These are phyloP conservation scores for Athetis lepigone DNA, from an alignment of 2,888 invertebrate species.

Conservation along the genomic window DNA sequence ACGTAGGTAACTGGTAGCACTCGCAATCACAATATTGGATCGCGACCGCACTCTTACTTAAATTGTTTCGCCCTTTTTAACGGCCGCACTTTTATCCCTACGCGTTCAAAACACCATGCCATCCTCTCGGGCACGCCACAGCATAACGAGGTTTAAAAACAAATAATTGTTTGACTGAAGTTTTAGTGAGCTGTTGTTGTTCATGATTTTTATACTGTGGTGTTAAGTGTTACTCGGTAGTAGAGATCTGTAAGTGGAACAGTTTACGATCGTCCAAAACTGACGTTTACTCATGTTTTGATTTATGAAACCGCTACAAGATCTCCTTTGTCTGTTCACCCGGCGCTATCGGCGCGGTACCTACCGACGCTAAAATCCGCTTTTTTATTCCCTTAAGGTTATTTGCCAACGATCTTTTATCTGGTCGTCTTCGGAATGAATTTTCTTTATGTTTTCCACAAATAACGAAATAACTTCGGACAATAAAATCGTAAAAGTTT, in stretches of 20 bases:
- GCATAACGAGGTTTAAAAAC: constrained; percentile 26
- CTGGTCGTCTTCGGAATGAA: constrained; percentile 68
- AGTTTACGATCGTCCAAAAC: constrained; percentile 80
- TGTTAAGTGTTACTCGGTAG: constrained; percentile 44
- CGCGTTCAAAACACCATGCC: constrained; percentile 57
- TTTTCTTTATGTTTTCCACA: constrained; percentile 73
- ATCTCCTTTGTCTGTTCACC: constrained; percentile 75
- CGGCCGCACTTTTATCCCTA: constrained; percentile 66
- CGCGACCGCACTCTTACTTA: constrained; percentile 71
- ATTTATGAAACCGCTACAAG: constrained; percentile 75
- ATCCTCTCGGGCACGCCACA: constrained; percentile 49
- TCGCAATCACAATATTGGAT: constrained; percentile 76
- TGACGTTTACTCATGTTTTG: constrained; percentile 82
- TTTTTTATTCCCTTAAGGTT: constrained; percentile 70
- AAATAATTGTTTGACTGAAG: constrained; percentile 11
- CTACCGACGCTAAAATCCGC: constrained; percentile 51
- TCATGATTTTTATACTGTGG: constrained; percentile 36
- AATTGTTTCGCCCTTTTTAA: constrained; percentile 76
- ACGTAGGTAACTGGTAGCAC: constrained; percentile 40
- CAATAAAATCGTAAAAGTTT: constrained; percentile 72
- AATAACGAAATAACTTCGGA: constrained; percentile 65
- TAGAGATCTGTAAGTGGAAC: constrained; percentile 60
- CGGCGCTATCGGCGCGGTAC: constrained; percentile 57
- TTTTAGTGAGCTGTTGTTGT: neutral
- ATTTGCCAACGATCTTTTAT: constrained; percentile 65